Base-by-base conservation (phyloP, 2,797 vertebrate genomes). In the Propithecus perrieri region DNA sequence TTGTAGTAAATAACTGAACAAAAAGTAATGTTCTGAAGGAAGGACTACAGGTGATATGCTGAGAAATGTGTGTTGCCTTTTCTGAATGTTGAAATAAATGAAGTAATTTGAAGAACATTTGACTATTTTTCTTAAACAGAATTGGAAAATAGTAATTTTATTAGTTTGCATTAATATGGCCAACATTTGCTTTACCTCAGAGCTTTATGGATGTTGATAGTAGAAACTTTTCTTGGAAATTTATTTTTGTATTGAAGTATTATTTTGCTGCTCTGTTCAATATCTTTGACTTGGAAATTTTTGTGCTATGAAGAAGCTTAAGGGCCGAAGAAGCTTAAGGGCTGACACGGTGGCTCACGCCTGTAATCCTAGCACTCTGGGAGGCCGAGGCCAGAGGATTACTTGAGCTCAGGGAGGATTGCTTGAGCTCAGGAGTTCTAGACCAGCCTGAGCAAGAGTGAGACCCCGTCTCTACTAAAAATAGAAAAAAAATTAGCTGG, bases 311-410 rank as follows among this genome's bases (percentile, higher is more conserved):
- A 96, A 96, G 59, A 97, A 97, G 97, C 96, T 98, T 98, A 24
- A 98, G 98, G 43, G 43, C 43, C 41, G 26, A 96, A 96, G 61
- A 97, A 97, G 97, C 96, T 98, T 98, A 24, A 98, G 98, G 43
- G 43, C 43, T 41, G 41, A 5, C 41, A 6, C 41, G 6, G 43
- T 43, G 43, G 43, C 43, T 43, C 43, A 43, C 43, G 43, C 43
- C 43, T 43, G 43, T 43, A 43, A 43, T 43, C 43, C 43, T 43
- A 43, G 43, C 43, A 43, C 43, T 43, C 7, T 43, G 43, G 43
- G 43, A 43, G 43, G 43, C 43, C 43, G 43, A 43, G 43, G 43
- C 43, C 43, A 43, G 43, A 43, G 43, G 41, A 41, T 41, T 41
- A 7, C 41, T 41, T 41, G 41, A 41, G 41, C 41, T 41, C 41